These are phyloP conservation scores for Spinus pinus DNA, from an alignment of 2,797 vertebrate genomes.

Conservation along the genomic window DNA sequence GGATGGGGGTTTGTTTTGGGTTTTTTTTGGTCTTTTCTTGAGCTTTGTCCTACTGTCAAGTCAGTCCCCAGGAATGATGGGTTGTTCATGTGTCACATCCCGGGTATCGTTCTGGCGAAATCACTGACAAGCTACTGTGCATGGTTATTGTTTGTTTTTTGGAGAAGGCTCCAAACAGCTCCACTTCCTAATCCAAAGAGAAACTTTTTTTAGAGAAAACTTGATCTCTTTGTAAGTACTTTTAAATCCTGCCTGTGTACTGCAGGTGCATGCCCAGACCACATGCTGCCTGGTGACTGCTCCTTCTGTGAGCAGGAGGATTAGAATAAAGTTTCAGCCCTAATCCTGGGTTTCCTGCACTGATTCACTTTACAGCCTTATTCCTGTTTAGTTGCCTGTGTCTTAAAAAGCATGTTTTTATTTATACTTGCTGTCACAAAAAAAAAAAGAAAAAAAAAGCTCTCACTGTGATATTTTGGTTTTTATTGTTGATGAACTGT, in stretches of 20 bases:
- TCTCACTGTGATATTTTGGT: neutral
- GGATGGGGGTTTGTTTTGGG: no score
- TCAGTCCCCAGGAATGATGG: neutral
- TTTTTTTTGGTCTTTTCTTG: neutral
- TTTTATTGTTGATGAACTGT: neutral
- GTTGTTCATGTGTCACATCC: neutral
- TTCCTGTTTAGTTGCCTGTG: neutral
- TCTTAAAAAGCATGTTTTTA: neutral
- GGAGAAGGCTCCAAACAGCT: neutral
- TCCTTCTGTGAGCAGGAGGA: conserved; percentile 29
- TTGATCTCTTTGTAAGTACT: neutral
- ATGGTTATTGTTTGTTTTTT: neutral
- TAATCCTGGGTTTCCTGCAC: conserved; percentile 40
- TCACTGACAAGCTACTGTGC: neutral
- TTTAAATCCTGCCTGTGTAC: neutral
- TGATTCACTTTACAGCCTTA: neutral
- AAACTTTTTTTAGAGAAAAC: neutral
- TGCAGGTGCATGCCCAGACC: conserved; percentile 18
- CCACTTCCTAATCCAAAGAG: neutral
- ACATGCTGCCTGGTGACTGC: neutral
- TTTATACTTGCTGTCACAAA: neutral
- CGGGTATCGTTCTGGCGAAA: neutral
- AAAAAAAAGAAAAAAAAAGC: neutral
- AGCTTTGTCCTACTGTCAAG: neutral
- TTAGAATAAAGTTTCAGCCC: conserved; percentile 35